Evolutionary conservation across 2,113 vertebrate genomes (phyloP).

Genomic region (Phrynocephalus versicolor): DNA sequence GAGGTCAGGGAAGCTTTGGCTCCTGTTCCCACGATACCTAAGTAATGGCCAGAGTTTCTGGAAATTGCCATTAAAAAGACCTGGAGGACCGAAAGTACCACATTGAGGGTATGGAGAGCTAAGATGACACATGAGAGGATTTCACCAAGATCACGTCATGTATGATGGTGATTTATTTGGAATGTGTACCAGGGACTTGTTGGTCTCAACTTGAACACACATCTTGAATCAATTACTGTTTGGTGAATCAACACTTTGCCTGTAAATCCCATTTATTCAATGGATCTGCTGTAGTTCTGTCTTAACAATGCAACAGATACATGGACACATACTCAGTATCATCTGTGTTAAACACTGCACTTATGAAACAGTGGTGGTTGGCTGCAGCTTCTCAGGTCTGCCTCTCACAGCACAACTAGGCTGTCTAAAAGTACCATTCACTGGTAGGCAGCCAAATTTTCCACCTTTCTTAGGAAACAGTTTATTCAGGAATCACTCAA

Average conservation of each 20-base stretch:
- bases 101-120: too few relatives aligned
- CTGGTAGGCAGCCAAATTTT: not conserved
- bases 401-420: not conserved
- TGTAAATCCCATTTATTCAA: too few relatives aligned
- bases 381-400: not conserved
- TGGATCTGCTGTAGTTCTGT: too few relatives aligned
- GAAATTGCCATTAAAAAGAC: too few relatives aligned
- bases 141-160: not conserved
- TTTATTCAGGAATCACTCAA: not conserved
- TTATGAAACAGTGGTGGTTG: not conserved
- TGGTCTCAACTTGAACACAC: too few relatives aligned
- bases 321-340: not conserved
- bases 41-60: too few relatives aligned
- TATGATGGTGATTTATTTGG: not conserved
- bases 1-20: not conserved
- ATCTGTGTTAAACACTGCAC: too few relatives aligned
- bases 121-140: not conserved
- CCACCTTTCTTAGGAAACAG: not conserved
- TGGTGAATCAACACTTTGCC: too few relatives aligned
- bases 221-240: too few relatives aligned
- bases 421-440: not conserved
- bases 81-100: too few relatives aligned
- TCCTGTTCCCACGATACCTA: too few relatives aligned
- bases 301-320: not conserved
- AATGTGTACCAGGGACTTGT: not conserved